Conservation (phyloP, 2,888 invertebrate genomes). For the Drosophila limbata region DNA sequence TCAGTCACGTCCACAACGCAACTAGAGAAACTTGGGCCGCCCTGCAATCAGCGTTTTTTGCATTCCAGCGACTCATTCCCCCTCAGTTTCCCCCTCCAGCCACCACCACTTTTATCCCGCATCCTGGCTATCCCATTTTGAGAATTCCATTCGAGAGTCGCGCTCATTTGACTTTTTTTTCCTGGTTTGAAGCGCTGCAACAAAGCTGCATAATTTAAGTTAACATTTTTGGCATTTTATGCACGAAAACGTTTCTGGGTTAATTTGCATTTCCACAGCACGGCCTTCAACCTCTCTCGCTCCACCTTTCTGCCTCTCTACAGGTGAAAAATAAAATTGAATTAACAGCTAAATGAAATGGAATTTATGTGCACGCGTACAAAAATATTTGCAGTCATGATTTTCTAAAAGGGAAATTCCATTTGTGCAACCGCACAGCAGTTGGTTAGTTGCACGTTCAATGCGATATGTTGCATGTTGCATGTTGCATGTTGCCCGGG, state of each 20-base stretch:
- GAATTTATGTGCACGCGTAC: slow-evolving; percentile 55
- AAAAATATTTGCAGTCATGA: slow-evolving; percentile 36
- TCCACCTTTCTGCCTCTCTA: not conserved
- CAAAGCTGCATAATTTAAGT: slow-evolving; percentile 72
- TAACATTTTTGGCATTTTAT: slow-evolving; percentile 71
- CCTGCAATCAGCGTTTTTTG: slow-evolving; percentile 57
- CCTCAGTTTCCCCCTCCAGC: not conserved
- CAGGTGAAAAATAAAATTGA: slow-evolving; percentile 41
- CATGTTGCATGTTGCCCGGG: slow-evolving; percentile 17
- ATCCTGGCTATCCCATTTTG: not conserved
- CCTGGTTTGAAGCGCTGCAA: slow-evolving; percentile 31
- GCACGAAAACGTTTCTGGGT: slow-evolving; percentile 75
- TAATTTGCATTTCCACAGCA: slow-evolving; percentile 60
- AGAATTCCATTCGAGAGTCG: slow-evolving; percentile 12
- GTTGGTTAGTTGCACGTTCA: slow-evolving; percentile 14
- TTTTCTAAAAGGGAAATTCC: slow-evolving; percentile 29
- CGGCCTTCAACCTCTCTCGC: slow-evolving; percentile 17
- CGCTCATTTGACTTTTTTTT: slow-evolving; percentile 48
- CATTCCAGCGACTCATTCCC: slow-evolving; percentile 27
- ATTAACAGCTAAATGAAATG: slow-evolving; percentile 58
- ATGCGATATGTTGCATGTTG: not conserved
- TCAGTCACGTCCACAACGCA: slow-evolving; percentile 50
- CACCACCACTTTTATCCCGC: not conserved
- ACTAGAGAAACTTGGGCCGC: slow-evolving; percentile 22
- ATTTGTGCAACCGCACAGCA: slow-evolving; percentile 26